Conservation (phyloP, 1,140 invertebrate genomes). For the Adelges cooleyi region DNA sequence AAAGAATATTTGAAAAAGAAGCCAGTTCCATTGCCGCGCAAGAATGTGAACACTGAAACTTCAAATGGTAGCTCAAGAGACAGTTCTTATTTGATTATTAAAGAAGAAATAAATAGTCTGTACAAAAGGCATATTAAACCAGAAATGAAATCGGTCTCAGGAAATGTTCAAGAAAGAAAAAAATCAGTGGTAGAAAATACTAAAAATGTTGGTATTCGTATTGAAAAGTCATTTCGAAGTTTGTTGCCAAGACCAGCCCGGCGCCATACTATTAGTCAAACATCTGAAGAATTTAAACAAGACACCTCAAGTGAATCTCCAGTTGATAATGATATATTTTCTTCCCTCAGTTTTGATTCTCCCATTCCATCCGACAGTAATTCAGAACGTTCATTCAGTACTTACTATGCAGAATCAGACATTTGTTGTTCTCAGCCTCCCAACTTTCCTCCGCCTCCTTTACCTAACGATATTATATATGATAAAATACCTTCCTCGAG, state of each 20-base stretch:
- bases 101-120: not conserved
- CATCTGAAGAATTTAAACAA: slow-evolving; percentile 38
- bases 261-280: slow-evolving; percentile 23
- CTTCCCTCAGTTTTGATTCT: slow-evolving; percentile 38
- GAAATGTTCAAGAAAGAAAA: slow-evolving; percentile 33
- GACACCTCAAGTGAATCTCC: slow-evolving; percentile 39
- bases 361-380: slow-evolving; percentile 32
- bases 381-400: slow-evolving; percentile 28
- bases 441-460: slow-evolving; percentile 46
- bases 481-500: slow-evolving; percentile 42
- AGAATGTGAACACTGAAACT: not conserved
- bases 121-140: slow-evolving; percentile 13
- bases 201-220: slow-evolving; percentile 33
- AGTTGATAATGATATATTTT: slow-evolving; percentile 41
- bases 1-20: slow-evolving; percentile 10
- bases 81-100: not conserved
- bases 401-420: slow-evolving; percentile 35
- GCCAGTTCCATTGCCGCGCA: slow-evolving; percentile 21
- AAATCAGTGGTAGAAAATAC: slow-evolving; percentile 34
- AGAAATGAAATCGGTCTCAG: slow-evolving; percentile 30
- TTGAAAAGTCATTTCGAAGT: slow-evolving; percentile 27
- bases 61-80: not conserved
- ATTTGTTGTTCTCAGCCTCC: slow-evolving; percentile 43
- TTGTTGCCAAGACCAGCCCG: slow-evolving; percentile 5
- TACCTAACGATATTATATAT: slow-evolving; percentile 46